Evolutionary conservation across 1,140 invertebrate genomes (phyloP).

Genomic region (Orussus abietinus): DNA sequence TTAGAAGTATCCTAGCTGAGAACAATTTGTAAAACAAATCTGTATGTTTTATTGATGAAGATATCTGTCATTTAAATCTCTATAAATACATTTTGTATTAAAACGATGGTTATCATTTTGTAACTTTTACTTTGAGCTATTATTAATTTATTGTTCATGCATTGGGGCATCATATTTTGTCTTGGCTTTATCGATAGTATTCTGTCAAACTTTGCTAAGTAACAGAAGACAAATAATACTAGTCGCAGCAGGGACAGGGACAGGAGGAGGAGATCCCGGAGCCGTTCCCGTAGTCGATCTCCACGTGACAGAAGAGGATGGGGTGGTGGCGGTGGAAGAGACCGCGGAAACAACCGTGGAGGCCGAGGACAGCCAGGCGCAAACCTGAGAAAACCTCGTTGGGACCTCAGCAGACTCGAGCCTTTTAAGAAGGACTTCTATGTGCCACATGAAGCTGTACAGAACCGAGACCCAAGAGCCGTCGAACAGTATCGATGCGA

Average conservation of each 20-base stretch:
- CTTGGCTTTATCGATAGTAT: no score
- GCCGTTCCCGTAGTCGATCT: constrained; percentile 43
- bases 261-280: constrained; percentile 42
- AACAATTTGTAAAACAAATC: no score
- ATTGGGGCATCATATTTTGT: no score
- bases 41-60: no score
- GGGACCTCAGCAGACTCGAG: constrained; percentile 73
- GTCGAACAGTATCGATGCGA: constrained; percentile 70
- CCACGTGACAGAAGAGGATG: constrained; percentile 51
- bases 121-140: no score
- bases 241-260: constrained; percentile 48
- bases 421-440: constrained; percentile 95
- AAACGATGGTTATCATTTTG: no score
- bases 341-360: constrained; percentile 68
- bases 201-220: no score
- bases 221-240: no score
- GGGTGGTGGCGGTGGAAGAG: constrained; percentile 57
- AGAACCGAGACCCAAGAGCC: constrained; percentile 65
- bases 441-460: constrained; percentile 70
- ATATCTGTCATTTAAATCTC: no score
- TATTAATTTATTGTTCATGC: no score
- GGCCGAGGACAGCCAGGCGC: constrained; percentile 62
- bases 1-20: no score
- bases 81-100: no score
- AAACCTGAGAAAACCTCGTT: constrained; percentile 74